Conservation (phyloP, 2,797 vertebrate species). For the Australoheros facetus region DNA sequence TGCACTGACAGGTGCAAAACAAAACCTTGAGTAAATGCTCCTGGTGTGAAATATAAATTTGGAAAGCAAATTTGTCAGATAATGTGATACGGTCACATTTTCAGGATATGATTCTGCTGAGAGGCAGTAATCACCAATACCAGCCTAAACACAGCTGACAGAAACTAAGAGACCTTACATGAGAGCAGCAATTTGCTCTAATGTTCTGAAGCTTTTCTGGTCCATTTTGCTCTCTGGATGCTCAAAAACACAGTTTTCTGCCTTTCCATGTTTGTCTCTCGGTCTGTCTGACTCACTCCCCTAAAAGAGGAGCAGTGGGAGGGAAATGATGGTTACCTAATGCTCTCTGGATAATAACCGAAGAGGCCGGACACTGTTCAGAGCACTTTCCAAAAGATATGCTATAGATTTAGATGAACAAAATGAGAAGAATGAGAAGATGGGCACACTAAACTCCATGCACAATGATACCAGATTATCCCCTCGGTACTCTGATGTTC, state of each 20-base stretch:
- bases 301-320: slow-evolving; percentile 65
- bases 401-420: background rate
- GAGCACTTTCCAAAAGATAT: slow-evolving; percentile 14
- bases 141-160: background rate
- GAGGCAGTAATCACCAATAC: background rate
- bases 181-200: slow-evolving; percentile 9
- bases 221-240: slow-evolving; percentile 23
- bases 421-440: slow-evolving; percentile 1
- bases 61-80: background rate
- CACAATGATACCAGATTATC: slow-evolving; percentile 1
- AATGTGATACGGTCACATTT: background rate
- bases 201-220: slow-evolving; percentile 27
- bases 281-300: slow-evolving; percentile 63
- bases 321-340: slow-evolving; percentile 65
- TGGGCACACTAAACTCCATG: background rate
- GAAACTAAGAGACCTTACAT: background rate
- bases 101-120: background rate
- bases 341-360: slow-evolving; percentile 48
- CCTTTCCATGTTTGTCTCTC: slow-evolving; percentile 8
- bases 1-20: background rate
- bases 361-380: slow-evolving; percentile 24
- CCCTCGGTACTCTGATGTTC: background rate
- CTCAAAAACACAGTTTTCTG: slow-evolving; percentile 18
- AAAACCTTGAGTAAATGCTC: background rate
- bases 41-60: background rate